Conservation (phyloP, 2,888 invertebrate species). For the Timema cristinae region DNA sequence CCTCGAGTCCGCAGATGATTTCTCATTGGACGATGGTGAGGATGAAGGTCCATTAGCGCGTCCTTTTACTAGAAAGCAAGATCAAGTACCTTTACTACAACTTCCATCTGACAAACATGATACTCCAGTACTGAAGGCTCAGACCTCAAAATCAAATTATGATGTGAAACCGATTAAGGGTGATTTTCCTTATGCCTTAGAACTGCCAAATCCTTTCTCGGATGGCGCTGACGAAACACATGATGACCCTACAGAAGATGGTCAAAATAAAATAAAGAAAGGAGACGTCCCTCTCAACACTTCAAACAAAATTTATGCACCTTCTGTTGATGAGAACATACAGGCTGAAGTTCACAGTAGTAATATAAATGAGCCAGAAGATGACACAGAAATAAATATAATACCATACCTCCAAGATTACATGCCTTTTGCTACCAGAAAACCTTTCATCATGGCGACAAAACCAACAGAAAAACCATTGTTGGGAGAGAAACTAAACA, state of each 20-base stretch:
- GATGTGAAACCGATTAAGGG: conserved; percentile 45
- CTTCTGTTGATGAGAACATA: conserved; percentile 10
- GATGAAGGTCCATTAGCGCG: neutral
- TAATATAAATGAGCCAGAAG: conserved; percentile 19
- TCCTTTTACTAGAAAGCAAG: conserved; percentile 31
- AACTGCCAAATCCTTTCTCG: conserved; percentile 51
- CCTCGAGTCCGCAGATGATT: conserved; percentile 36
- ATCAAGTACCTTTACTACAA: conserved; percentile 48
- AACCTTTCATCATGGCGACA: conserved; percentile 36
- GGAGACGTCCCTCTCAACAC: conserved; percentile 25
- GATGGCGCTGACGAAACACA: neutral
- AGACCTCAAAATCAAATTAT: conserved; percentile 37
- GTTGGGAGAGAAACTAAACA: neutral
- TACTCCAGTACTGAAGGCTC: conserved; percentile 45
- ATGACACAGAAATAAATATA: conserved; percentile 44
- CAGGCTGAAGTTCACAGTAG: conserved; percentile 21
- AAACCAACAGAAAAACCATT: conserved; percentile 28
- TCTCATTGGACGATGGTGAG: neutral
- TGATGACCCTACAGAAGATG: neutral
- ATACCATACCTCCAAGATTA: conserved; percentile 49
- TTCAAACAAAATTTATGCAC: neutral
- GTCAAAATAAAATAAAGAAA: conserved; percentile 35
- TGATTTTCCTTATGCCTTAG: conserved; percentile 62
- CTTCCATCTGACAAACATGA: conserved; percentile 44
- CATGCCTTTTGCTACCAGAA: conserved; percentile 44